Percentiles rank a stretch among this genome's conserved stretches.
Evolutionary conservation across 2,888 invertebrate species (phyloP).

Genomic region (Vandiemenella viatica): DNA sequence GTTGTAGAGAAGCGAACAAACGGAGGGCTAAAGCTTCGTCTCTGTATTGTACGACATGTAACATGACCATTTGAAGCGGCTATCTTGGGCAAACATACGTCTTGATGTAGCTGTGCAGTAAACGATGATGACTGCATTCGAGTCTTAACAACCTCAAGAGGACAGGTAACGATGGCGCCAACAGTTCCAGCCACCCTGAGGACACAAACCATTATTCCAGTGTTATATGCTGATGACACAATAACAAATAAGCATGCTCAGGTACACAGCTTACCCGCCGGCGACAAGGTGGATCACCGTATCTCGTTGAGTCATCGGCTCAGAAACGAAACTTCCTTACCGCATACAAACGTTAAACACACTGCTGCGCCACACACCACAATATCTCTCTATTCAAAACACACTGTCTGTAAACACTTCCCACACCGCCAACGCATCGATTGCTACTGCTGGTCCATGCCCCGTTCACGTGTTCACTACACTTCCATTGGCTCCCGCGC

Average conservation of each 20-base stretch:
- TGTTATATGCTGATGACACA: background rate
- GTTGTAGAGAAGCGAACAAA: conserved; percentile 48
- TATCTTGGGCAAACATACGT: conserved; percentile 27
- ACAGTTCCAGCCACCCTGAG: conserved; percentile 87
- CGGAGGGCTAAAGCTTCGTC: conserved; percentile 61
- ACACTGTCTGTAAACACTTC: background rate
- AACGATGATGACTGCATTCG: conserved; percentile 83
- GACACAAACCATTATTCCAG: conserved; percentile 16
- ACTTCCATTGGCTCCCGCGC: conserved; percentile 13
- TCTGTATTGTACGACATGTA: conserved; percentile 40
- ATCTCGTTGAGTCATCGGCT: conserved; percentile 37
- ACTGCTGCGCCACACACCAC: background rate
- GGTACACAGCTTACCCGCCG: conserved; percentile 68
- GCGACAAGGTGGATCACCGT: conserved; percentile 86
- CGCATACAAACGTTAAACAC: background rate
- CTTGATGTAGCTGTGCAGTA: conserved; percentile 23
- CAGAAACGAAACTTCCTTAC: background rate
- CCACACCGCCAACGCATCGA: background rate
- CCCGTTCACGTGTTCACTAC: conserved; percentile 13
- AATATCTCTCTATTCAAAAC: no score
- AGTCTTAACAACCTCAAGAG: conserved; percentile 94
- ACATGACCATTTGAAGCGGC: conserved; percentile 30
- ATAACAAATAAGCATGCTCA: background rate
- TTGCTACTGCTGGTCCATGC: conserved; percentile 6
- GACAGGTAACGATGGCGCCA: conserved; percentile 93